phyloP scores from a whole-genome alignment of 2,797 vertebrate species.

The Tauraco hartlaubi region DNA sequence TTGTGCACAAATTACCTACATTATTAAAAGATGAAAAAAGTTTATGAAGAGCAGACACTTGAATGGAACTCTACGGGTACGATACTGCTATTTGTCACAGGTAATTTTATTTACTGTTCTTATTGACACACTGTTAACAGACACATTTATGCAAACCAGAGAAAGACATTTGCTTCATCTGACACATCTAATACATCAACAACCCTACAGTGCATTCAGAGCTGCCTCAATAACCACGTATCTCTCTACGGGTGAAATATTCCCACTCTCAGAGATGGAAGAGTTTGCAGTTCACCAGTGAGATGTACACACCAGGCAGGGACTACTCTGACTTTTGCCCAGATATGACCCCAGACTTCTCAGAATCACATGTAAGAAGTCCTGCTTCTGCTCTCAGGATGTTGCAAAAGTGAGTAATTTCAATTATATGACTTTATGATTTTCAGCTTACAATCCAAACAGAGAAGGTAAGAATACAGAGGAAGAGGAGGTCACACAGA shows the following conservation, averaged over 20 bases:
- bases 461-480: not conserved
- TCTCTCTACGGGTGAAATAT: not conserved
- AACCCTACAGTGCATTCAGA: not conserved
- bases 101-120: not conserved
- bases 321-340: not conserved
- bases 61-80: rapidly evolving
- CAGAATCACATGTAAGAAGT: not conserved
- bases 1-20: not conserved
- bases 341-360: not conserved
- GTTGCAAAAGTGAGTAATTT: not conserved
- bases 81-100: not conserved
- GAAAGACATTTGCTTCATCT: not conserved
- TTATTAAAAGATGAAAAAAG: not conserved
- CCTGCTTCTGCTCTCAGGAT: not conserved
- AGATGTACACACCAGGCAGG: not conserved
- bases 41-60: not conserved
- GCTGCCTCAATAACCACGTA: not conserved
- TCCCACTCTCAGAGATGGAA: not conserved
- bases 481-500: not conserved
- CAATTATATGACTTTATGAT: not conserved
- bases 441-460: not conserved
- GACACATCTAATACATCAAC: not conserved
- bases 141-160: not conserved
- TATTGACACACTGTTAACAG: rapidly evolving
- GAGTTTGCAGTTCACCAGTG: not conserved